Evolutionary conservation across 2,888 invertebrate genomes (phyloP).

Genomic region (Oasisia sp.): DNA sequence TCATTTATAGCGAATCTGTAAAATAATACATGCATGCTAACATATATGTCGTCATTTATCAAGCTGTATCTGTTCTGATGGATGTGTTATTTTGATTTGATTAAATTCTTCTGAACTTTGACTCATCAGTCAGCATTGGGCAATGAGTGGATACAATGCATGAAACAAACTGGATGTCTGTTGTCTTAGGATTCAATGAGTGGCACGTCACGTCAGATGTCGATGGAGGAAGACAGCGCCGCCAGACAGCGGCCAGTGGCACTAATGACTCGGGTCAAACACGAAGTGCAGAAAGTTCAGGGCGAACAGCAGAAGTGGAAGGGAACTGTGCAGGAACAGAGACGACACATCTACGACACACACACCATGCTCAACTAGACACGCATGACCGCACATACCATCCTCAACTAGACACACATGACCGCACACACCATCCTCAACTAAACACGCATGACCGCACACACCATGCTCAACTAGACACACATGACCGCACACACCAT

Average conservation of each 20-base stretch:
- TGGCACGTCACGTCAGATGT: neutral
- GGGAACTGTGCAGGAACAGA: constrained; percentile 92
- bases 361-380: constrained; percentile 94
- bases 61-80: neutral
- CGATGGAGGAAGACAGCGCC: neutral
- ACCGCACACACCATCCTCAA: constrained; percentile 97
- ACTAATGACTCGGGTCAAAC: constrained; percentile 36
- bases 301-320: constrained; percentile 79
- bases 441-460: constrained; percentile 73
- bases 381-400: constrained; percentile 60
- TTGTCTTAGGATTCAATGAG: neutral
- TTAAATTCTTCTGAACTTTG: neutral
- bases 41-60: neutral
- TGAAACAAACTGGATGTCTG: neutral
- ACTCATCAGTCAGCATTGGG: neutral
- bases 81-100: neutral
- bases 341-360: constrained; percentile 94
- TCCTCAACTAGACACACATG: constrained; percentile 81
- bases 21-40: neutral
- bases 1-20: neutral
- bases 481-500: constrained; percentile 86
- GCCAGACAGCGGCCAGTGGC: neutral
- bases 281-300: constrained; percentile 40
- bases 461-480: constrained; percentile 92
- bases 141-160: neutral